phyloP scores from a whole-genome alignment of 2,797 vertebrate genomes.

The Typhlichthys eigenmanni region DNA sequence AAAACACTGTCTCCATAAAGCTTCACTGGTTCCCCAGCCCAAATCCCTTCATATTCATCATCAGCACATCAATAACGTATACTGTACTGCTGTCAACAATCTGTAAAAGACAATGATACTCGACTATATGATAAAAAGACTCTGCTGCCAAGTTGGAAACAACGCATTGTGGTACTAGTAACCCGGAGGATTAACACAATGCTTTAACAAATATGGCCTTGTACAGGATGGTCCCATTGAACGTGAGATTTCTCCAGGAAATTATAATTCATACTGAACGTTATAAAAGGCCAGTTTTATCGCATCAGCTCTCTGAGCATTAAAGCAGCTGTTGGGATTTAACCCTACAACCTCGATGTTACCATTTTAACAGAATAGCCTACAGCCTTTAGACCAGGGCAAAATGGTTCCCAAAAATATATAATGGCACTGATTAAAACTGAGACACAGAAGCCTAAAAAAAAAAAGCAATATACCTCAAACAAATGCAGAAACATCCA shows the following conservation, averaged over 20 bases:
- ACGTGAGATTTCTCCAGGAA: not conserved
- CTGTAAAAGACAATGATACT: conserved; percentile 58
- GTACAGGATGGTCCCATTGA: not conserved
- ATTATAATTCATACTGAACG: not conserved
- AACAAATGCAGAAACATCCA: conserved; percentile 32
- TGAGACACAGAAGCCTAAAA: conserved; percentile 27
- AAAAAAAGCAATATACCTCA: conserved; percentile 44
- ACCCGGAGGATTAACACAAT: conserved; percentile 10
- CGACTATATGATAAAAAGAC: conserved; percentile 49
- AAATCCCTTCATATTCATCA: conserved; percentile 55
- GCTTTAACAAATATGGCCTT: conserved; percentile 9
- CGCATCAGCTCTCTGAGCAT: not conserved
- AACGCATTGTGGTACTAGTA: conserved; percentile 11
- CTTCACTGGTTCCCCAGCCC: conserved; percentile 59
- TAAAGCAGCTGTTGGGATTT: conserved; percentile 2
- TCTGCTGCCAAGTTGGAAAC: conserved; percentile 28
- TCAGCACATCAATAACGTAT: conserved; percentile 79
- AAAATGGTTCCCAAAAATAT: too few species aligned
- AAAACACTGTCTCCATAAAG: conserved; percentile 59
- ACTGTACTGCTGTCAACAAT: conserved; percentile 68
- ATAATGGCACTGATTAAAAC: too few species aligned
- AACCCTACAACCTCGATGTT: not conserved
- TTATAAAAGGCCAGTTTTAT: not conserved
- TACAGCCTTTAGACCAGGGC: conserved; percentile 5
- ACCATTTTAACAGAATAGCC: conserved; percentile 23